Conservation (phyloP, 2,888 invertebrate genomes). For the Cantharis rustica region DNA sequence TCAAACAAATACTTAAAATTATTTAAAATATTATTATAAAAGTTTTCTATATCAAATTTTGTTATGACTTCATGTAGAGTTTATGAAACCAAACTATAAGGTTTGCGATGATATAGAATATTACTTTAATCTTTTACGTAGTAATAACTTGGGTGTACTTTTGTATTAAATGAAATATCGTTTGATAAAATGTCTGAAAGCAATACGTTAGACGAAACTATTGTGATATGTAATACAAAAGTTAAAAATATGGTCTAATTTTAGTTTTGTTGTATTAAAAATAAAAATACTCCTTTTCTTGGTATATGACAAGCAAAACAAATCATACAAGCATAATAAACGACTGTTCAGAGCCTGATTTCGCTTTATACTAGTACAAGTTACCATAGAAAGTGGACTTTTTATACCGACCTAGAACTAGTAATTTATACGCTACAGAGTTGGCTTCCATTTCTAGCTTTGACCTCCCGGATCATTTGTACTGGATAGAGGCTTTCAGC, state of each 20-base stretch:
- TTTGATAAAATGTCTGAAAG: neutral
- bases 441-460: slow-evolving; percentile 44
- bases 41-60: too few relatives aligned
- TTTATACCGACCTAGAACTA: slow-evolving; percentile 45
- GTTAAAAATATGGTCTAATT: neutral
- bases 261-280: slow-evolving; percentile 2
- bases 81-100: neutral
- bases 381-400: slow-evolving; percentile 45
- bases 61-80: neutral
- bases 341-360: slow-evolving; percentile 17
- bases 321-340: slow-evolving; percentile 20
- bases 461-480: slow-evolving; percentile 50
- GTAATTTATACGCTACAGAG: slow-evolving; percentile 46
- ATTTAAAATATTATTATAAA: too few relatives aligned
- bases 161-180: neutral
- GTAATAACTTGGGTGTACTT: neutral
- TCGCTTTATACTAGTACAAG: slow-evolving; percentile 22
- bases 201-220: neutral
- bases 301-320: slow-evolving; percentile 10
- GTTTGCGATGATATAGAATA: neutral
- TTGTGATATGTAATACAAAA: neutral
- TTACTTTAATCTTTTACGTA: neutral
- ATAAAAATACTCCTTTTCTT: slow-evolving; percentile 10
- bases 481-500: slow-evolving; percentile 48
- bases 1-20: neutral